Evolutionary conservation across 2,113 vertebrate species (phyloP), one percentile per base, ranked within the genome.

Genomic region (Nothobranchius kuhntae): DNA sequence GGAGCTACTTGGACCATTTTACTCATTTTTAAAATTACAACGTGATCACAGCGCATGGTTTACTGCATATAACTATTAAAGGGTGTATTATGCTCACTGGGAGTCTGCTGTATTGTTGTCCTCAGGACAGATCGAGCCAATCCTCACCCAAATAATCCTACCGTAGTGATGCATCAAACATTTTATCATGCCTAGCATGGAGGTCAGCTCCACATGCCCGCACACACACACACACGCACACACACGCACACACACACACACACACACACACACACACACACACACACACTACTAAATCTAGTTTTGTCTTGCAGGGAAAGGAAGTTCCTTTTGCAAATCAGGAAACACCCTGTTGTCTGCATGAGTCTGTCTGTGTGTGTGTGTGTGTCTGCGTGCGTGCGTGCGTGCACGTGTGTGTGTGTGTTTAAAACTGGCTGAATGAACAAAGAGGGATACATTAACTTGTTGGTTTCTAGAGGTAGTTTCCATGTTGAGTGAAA

Each of bases 281-380:
- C 44, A 66, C 10, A 11, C 40, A 42, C 8, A 11, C 40, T 42
- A 21, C 21, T 21, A 21, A 21, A 21, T 21, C 21, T 21, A 21
- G 21, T 21, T 21, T 21, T 21, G 21, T 21, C 21, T 21, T 21
- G 21, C 21, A 21, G 21, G 21, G 81, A 59, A 65, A 84, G 75
- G 73, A 84, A 88, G 85, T 90, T 90, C 86, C 81, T 75, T 87
- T 36, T 80, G 80, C 56, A 80, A 77, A 61, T 59, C 75, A 74
- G 82, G 77, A 85, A 79, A 90, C 88, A 82, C 88, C 88, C 86
- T 79, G 57, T 21, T 55, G 55, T 66, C 53, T 50, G 54, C 8
- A 2, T 44, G 21, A 42, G 40, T 9, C 21, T 42, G 36, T 67
- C 52, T 53, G 9, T 62, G 30, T 78, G 64, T 60, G 42, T 66